phyloP scores from a whole-genome alignment of 2,797 vertebrate genomes.

The Ataeniobius toweri region DNA sequence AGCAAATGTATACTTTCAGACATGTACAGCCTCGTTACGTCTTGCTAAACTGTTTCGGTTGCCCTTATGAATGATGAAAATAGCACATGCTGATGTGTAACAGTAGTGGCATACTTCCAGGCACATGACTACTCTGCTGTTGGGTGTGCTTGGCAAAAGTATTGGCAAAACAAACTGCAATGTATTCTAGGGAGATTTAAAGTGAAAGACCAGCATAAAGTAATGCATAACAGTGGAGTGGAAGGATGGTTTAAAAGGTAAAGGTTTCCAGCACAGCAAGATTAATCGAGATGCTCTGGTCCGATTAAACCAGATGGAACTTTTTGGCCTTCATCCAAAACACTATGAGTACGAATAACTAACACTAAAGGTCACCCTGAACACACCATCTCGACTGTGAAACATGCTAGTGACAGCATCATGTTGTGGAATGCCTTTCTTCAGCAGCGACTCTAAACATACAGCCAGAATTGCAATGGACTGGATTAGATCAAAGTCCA shows the following conservation, averaged over 20 bases:
- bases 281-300: neutral
- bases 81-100: neutral
- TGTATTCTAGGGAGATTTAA: neutral
- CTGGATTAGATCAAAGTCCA: neutral
- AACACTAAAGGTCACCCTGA: no score
- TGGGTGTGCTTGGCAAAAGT: neutral
- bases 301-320: no score
- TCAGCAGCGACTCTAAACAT: neutral
- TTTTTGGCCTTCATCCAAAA: no score
- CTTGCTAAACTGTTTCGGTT: slow-evolving; percentile 1
- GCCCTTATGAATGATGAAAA: neutral
- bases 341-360: no score
- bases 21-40: neutral
- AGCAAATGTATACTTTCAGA: neutral
- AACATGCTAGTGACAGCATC: no score
- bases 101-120: neutral
- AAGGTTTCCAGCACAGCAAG: neutral
- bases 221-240: neutral
- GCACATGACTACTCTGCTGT: neutral
- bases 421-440: neutral
- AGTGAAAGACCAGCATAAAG: neutral
- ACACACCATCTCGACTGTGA: no score
- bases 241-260: neutral
- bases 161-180: neutral
- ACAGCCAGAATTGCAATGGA: neutral